Conservation (phyloP, 2,113 vertebrate species). For the Pollimyrus isidori region DNA sequence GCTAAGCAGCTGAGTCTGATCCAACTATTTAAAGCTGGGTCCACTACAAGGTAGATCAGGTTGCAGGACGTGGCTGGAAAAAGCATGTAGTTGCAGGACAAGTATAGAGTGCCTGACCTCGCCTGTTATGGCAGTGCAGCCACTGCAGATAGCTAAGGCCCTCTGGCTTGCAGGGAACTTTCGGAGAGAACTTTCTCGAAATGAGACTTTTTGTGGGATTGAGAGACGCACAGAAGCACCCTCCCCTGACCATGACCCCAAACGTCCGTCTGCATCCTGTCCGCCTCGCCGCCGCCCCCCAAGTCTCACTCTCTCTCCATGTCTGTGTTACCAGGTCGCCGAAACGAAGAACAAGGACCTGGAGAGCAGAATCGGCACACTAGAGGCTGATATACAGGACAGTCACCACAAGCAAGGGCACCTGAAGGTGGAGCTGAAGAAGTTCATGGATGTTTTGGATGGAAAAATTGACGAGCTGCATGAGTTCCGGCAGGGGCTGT, state of each 20-base stretch:
- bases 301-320: not conserved
- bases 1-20: constrained; percentile 17
- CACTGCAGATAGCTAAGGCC: not conserved
- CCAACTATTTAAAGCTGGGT: constrained; percentile 41
- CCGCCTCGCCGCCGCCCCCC: not conserved
- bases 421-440: constrained; percentile 86
- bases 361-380: constrained; percentile 67
- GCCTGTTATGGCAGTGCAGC: constrained; percentile 19
- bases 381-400: constrained; percentile 76
- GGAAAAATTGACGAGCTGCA: constrained; percentile 93
- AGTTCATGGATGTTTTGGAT: constrained; percentile 85
- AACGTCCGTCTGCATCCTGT: not conserved
- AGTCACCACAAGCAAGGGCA: constrained; percentile 75
- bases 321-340: constrained; percentile 59
- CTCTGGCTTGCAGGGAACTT: not conserved
- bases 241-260: not conserved
- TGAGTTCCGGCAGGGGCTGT: constrained; percentile 85
- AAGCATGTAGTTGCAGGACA: constrained; percentile 32
- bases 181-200: not conserved
- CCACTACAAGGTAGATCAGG: constrained; percentile 25
- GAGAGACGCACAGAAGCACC: not conserved
- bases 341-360: constrained; percentile 79
- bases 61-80: constrained; percentile 42
- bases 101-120: constrained; percentile 37
- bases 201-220: not conserved